A percentile compares a stretch with the other conserved stretches of the same genome.
Conservation (phyloP, 2,113 vertebrate species). For the Podilymbus podiceps region DNA sequence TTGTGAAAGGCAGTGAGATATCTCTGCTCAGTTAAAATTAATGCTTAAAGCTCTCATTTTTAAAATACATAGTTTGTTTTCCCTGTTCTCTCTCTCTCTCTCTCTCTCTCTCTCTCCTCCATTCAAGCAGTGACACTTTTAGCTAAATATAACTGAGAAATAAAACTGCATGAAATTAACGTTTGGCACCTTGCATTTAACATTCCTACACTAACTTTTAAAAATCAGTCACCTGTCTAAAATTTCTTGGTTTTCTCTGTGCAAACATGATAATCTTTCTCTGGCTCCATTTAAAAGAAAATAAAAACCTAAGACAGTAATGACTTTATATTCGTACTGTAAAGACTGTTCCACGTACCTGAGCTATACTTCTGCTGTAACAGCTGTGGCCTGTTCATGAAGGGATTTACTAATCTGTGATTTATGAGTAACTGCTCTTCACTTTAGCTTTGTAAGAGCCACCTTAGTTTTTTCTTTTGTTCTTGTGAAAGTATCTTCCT, state of each 20-base stretch:
- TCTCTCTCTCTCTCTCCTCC: background rate
- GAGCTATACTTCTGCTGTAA: background rate
- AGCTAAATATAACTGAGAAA: background rate
- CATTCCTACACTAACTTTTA: background rate
- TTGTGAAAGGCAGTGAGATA: background rate
- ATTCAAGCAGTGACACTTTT: background rate
- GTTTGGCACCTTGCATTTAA: background rate
- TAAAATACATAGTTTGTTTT: background rate
- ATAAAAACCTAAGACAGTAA: background rate
- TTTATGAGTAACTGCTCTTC: background rate
- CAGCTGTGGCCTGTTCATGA: background rate
- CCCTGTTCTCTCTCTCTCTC: background rate
- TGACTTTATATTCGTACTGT: background rate
- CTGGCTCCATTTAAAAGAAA: background rate
- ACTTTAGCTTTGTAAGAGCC: background rate
- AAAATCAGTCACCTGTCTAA: background rate
- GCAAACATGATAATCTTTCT: background rate
- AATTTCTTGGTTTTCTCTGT: background rate
- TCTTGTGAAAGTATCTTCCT: background rate
- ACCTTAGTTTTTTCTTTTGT: background rate
- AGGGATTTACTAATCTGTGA: background rate
- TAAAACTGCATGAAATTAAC: background rate
- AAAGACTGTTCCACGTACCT: background rate
- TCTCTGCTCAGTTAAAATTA: background rate
- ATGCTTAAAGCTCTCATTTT: background rate